Evolutionary conservation across 2,888 invertebrate species (phyloP).

Genomic region (Drosophila birchii): DNA sequence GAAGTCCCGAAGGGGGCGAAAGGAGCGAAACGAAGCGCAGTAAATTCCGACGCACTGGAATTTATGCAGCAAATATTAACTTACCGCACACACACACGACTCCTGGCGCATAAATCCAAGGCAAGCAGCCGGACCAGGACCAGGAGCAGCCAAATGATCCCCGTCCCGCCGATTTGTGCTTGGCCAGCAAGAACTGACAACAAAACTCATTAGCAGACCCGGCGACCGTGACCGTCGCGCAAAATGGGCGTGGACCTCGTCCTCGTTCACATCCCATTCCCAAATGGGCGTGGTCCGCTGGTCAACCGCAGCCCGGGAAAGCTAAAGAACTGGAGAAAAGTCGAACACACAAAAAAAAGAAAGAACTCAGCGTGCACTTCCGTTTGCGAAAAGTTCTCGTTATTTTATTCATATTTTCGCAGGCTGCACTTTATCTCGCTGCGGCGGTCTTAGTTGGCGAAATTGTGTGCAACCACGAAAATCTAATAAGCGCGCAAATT

Average conservation of each 20-base stretch:
- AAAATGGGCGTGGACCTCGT: conserved; percentile 55
- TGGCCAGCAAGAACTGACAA: conserved; percentile 71
- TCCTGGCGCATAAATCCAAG: conserved; percentile 36
- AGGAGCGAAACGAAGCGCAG: conserved; percentile 56
- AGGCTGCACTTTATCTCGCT: conserved; percentile 73
- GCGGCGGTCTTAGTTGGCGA: conserved; percentile 78
- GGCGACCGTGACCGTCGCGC: conserved; percentile 75
- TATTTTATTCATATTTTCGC: conserved; percentile 74
- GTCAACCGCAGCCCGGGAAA: conserved; percentile 64
- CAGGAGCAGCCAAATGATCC: conserved; percentile 47
- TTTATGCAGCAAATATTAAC: conserved; percentile 79
- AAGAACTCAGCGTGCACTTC: conserved; percentile 73
- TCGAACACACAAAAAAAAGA: neutral
- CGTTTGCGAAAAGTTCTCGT: conserved; percentile 58
- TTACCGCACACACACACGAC: conserved; percentile 62
- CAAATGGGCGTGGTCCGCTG: conserved; percentile 52
- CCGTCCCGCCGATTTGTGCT: conserved; percentile 64
- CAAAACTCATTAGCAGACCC: conserved; percentile 79
- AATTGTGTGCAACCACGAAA: conserved; percentile 81
- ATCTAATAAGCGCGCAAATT: conserved; percentile 80
- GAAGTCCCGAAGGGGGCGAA: conserved; percentile 27
- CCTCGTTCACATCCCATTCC: neutral
- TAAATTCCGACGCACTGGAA: conserved; percentile 72
- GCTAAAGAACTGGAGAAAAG: conserved; percentile 12
- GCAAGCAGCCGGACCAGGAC: conserved; percentile 16